Conservation (phyloP, 2,888 invertebrate species). For the Arrhopalites spinosus region DNA sequence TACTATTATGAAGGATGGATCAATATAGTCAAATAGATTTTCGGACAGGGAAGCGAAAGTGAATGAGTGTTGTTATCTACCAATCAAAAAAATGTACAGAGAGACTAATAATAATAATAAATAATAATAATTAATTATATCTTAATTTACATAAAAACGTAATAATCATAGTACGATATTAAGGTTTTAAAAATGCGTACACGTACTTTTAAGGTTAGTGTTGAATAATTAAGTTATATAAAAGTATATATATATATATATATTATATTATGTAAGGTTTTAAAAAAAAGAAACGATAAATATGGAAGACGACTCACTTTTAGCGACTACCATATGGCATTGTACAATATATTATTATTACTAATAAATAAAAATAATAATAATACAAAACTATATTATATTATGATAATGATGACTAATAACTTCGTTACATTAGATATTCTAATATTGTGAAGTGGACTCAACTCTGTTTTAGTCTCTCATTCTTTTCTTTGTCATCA, state of each 20-base stretch:
- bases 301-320: neutral
- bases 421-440: neutral
- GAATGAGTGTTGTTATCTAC: neutral
- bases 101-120: no score
- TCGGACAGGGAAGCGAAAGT: neutral
- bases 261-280: neutral
- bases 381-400: neutral
- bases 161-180: no score
- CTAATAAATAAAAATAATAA: neutral
- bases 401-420: neutral
- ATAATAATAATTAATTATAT: no score
- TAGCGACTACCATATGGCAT: neutral
- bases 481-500: slow-evolving; percentile 7
- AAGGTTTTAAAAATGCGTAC: no score
- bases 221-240: neutral
- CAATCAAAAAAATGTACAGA: neutral
- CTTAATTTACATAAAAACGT: no score
- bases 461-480: no score
- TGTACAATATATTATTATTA: slow-evolving; percentile 4
- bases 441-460: neutral
- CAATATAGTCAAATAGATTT: neutral
- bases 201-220: neutral
- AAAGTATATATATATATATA: neutral
- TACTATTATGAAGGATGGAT: neutral
- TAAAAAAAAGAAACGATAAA: neutral